Evolutionary conservation across 1,140 invertebrate species (phyloP), one percentile per base, ranked within the genome.

Genomic region (Heliconius congener): DNA sequence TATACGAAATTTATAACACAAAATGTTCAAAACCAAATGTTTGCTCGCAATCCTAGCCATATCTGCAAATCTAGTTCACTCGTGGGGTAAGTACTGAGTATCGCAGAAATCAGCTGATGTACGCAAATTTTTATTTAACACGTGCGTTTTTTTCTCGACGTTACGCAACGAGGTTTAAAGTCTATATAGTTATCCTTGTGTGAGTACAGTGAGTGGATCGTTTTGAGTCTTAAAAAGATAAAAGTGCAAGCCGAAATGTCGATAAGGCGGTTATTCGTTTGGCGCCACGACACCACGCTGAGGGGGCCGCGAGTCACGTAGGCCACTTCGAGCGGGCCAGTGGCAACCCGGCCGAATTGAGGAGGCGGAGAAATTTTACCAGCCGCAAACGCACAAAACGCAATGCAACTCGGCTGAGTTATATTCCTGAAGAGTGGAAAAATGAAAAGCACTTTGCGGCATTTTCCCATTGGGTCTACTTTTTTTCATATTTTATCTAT

Each of bases 61-160:
- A 50, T 85, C 82, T 46, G 78, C 90, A 73, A 84, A 85, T 81
- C 72, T 88, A 77, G 90, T 85, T 76, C 84, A 87, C 72, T 91
- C 90, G 9, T 94, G 92, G 92, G 92, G 92, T 93, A 79, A 91
- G 92, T 94, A 88, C 86, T 92, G 76, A 91, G 91, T 94, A 88
- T 87, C 80, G 77, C 79, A 81, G 84, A 86, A 90, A 92, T 93
- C 90, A 92, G 91, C 91, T 93, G 91, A 92, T 91, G 79, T 73
- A 73, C 81, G 84, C 34, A 3, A 90, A 78, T 86, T 84, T 83
- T 84, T 71, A 87, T 46, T 46, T 16, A 52, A 86, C 91, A 93
- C 91, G 91, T 92, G 92, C 83, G 86, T 89, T 90, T 90, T 89
- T 4, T 85, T 86, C 79, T 86, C 77, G 71, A 39, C 52, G 85